Evolutionary conservation across 2,797 vertebrate genomes (phyloP), one percentile per base, ranked within the genome.

Genomic region (Neosilurus mollespiculum): DNA sequence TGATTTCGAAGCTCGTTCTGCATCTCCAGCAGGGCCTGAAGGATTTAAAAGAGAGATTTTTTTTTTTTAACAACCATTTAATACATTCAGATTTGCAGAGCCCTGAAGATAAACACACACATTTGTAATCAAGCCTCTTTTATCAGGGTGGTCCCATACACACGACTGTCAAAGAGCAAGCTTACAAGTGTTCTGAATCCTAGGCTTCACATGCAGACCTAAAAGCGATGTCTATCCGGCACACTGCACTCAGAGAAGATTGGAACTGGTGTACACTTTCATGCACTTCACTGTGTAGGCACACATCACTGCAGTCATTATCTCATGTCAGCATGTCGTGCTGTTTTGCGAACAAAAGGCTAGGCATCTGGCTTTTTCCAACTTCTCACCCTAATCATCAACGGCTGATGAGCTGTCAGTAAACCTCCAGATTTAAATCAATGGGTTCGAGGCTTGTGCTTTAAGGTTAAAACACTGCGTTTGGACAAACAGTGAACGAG

Each of bases 1-100:
- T 98, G 95, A 86, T 93, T 92, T 69, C 97, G 96, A 83, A 99
- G 95, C 90, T 98, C 96, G 0, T 93, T 97, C 92, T 99, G 98
- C 0, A 96, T 98, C 91, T 98, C 95, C 65, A 97, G 95, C 88
- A 99, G 94, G 37, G 97, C 98, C 98, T 99, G 89, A 83, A 8
- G n/a, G 37, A 87, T 64, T 75, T 67, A 66, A 15, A 30, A 43
- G 43, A 43, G 43, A 43, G 43, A 43, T 43, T 43, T 43, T 43
- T 43, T 43, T 70, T 81, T 64, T n/a, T n/a, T n/a, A n/a, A 67
- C 26, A 73, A 0, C 53, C 37, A 85, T 65, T 26, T 11, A 67
- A 67, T 49, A 37, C 20, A 2, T 62, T 22, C 80, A 87, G 9
- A 61, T 51, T 54, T 62, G 78, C 70, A 82, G 8, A 85, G 81